Evolutionary conservation across 2,797 vertebrate species (phyloP).

Genomic region (Phalanger gymnotis): DNA sequence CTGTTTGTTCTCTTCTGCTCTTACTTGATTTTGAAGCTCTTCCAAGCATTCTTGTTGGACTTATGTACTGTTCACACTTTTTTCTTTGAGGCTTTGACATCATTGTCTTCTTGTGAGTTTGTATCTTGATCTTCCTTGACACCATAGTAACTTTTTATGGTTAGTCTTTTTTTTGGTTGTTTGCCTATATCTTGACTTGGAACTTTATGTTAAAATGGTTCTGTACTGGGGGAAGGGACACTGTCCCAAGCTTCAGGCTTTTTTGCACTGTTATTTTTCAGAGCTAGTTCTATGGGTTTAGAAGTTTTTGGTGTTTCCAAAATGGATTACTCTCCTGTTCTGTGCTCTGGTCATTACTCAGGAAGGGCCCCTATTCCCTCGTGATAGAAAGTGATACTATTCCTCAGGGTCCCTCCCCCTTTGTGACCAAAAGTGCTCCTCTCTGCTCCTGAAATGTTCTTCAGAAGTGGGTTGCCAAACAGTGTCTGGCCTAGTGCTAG

Average conservation of each 20-base stretch:
- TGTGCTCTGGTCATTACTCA: not conserved
- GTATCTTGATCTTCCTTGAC: not conserved
- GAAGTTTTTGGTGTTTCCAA: too few relatives aligned
- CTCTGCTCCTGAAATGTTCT: not conserved
- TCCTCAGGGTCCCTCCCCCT: not conserved
- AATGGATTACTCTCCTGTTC: not conserved
- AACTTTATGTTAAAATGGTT: not conserved
- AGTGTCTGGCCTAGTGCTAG: not conserved
- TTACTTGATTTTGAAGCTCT: not conserved
- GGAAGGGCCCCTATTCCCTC: not conserved
- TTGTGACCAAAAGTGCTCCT: not conserved
- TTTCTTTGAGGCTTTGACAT: not conserved
- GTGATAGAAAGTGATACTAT: not conserved
- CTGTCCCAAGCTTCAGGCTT: not conserved
- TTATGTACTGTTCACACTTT: not conserved
- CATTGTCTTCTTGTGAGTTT: too few relatives aligned
- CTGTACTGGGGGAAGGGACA: not conserved
- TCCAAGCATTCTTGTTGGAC: not conserved
- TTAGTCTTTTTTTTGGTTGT: not conserved
- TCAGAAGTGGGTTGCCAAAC: not conserved
- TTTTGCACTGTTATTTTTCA: not conserved
- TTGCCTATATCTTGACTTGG: not conserved
- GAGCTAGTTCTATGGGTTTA: too few relatives aligned
- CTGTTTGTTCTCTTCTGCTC: not conserved
- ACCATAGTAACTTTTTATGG: not conserved